A percentile compares a stretch with the other conserved stretches of the same genome.
Evolutionary conservation across 2,888 invertebrate genomes (phyloP).

Genomic region (Clivina fossor): DNA sequence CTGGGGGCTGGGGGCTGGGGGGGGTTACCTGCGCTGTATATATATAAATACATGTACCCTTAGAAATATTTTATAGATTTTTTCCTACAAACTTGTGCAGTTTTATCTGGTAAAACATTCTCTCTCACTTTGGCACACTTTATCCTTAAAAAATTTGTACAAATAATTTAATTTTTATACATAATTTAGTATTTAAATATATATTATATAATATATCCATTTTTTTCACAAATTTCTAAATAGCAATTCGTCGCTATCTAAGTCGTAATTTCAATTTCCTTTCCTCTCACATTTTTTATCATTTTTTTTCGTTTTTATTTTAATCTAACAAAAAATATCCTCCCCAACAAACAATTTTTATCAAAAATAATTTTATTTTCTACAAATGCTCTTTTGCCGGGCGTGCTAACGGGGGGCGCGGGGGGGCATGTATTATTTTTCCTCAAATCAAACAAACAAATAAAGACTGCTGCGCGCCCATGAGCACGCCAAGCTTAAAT

Average conservation of each 20-base stretch:
- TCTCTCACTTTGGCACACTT: constrained; percentile 57
- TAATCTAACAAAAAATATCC: constrained; percentile 60
- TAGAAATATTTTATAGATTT: constrained; percentile 47
- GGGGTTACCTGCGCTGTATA: constrained; percentile 41
- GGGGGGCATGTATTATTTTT: background rate
- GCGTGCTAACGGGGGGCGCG: constrained; percentile 40
- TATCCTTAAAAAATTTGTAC: constrained; percentile 52
- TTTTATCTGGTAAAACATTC: constrained; percentile 53
- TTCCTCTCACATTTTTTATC: constrained; percentile 39
- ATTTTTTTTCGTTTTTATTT: constrained; percentile 43
- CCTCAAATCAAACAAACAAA: background rate
- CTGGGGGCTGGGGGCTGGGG: constrained; percentile 31
- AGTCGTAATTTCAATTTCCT: constrained; percentile 43
- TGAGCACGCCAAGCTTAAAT: constrained; percentile 27
- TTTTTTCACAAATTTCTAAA: constrained; percentile 55
- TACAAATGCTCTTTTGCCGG: constrained; percentile 46
- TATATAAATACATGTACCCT: constrained; percentile 55
- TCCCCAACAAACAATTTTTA: constrained; percentile 64
- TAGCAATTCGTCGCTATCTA: constrained; percentile 51
- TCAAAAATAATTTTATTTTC: constrained; percentile 66
- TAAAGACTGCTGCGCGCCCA: background rate
- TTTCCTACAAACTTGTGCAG: constrained; percentile 52
- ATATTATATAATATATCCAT: constrained; percentile 55
- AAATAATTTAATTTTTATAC: constrained; percentile 57
- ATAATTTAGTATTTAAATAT: constrained; percentile 52